Base-by-base conservation (phyloP, 2,113 vertebrate species). In the Sebastes fasciatus region DNA sequence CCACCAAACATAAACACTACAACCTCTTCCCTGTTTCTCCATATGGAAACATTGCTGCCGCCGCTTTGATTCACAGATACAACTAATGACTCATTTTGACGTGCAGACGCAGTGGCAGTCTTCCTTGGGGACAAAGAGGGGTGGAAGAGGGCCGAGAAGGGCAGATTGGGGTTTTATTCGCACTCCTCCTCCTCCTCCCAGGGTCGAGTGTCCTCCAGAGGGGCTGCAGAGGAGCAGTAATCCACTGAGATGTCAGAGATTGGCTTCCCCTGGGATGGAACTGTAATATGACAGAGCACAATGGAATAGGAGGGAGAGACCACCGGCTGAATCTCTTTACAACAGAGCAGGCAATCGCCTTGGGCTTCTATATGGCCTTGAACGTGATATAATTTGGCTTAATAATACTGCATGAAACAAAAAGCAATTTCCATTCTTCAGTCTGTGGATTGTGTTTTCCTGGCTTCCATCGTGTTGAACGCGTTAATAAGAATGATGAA, bases 221-320 rank as follows among this genome's bases (percentile, higher is more conserved):
- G 75, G 69, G 49, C 57, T 85, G 34, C 34, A 34, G 84, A 86
- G 80, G 62, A 82, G 80, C 87, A 77, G 83, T 77, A 90, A 91
- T 91, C 75, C 79, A 57, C 79, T 48, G 86, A 88, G 83, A 93
- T 89, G 85, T 76, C 81, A 82, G 87, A 90, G 85, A 88, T 84
- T 40, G 58, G 68, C 68, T 74, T 91, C 86, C 42, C 69, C 23
- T 34, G 42, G 76, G 77, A 93, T 61, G 74, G 80, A 74, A 89
- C 94, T 92, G 75, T 65, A 88, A 92, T 80, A 82, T 86, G 91
- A 93, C 92, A 91, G 90, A 84, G 55, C 75, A 73, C 69, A 68
- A 60, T 14, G 55, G 79, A 83, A 61, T 40, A 88, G 83, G 46
- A 83, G 69, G 54, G 45, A 62, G 40, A 57, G 69, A 16, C 49